These are phyloP conservation scores for Oreochromis grahami DNA, from an alignment of 2,797 vertebrate species.

Conservation along the genomic window DNA sequence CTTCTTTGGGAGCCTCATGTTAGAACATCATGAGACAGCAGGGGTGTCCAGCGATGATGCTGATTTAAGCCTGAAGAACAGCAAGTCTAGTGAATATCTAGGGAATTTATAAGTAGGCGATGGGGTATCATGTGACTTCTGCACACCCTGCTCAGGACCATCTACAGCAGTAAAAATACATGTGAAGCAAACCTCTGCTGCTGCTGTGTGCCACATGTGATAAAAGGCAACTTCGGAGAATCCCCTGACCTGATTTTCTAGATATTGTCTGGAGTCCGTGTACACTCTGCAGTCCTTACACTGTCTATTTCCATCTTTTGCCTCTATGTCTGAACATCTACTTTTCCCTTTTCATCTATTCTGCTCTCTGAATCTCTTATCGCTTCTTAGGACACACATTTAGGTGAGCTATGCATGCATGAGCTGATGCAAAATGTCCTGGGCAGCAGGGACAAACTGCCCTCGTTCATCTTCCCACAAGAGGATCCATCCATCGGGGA, in stretches of 20 bases:
- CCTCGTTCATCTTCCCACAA: slow-evolving; percentile 62
- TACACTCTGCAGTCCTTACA: background rate
- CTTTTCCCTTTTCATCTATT: background rate
- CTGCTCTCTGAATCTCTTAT: slow-evolving; percentile 4
- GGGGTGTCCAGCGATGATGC: background rate
- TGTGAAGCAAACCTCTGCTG: background rate
- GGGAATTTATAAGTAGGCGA: background rate
- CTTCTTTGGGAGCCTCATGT: background rate
- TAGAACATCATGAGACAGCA: background rate
- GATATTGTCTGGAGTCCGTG: background rate
- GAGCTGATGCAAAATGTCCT: slow-evolving; percentile 39
- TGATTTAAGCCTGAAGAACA: background rate
- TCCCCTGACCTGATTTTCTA: background rate
- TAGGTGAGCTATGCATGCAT: background rate
- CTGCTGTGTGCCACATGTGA: background rate
- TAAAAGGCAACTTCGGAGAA: background rate
- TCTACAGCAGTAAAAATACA: background rate
- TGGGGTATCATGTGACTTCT: background rate
- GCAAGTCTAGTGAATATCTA: background rate
- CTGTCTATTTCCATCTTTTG: background rate
- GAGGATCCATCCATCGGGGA: slow-evolving; percentile 41
- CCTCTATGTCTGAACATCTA: background rate
- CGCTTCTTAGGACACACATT: background rate
- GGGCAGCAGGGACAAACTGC: slow-evolving; percentile 52
- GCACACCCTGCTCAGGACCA: background rate